Evolutionary conservation across 2,113 vertebrate genomes (phyloP).

Genomic region (Hydrolagus affinis): DNA sequence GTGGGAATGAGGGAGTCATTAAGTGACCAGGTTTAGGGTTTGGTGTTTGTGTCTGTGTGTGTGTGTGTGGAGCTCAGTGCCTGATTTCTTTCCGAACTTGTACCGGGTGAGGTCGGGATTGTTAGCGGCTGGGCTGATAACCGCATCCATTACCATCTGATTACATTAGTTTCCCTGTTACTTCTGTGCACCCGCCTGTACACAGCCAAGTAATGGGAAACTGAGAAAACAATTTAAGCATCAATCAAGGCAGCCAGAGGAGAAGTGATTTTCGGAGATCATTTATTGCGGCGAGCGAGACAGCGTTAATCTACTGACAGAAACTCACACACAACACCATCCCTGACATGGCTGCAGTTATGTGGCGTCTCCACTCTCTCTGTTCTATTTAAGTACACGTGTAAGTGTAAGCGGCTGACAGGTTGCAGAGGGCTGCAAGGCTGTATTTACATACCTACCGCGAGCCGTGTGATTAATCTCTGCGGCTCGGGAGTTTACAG

Average conservation of each 20-base stretch:
- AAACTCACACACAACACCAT: no score
- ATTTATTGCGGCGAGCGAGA: slow-evolving; percentile 35
- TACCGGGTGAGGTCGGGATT: neutral
- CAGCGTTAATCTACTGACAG: slow-evolving; percentile 24
- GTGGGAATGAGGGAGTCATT: no score
- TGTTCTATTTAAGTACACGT: no score
- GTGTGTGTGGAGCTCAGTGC: slow-evolving; percentile 3
- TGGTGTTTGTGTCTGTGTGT: neutral
- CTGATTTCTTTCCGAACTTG: slow-evolving; percentile 27
- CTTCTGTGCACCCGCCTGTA: slow-evolving; percentile 21
- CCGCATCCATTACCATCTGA: slow-evolving; percentile 33
- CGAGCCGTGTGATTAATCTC: no score
- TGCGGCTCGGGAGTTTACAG: no score
- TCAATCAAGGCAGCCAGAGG: slow-evolving; percentile 34
- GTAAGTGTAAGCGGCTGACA: neutral
- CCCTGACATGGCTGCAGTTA: neutral
- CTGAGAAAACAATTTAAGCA: slow-evolving; percentile 33
- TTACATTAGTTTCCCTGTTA: slow-evolving; percentile 35
- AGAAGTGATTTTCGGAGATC: slow-evolving; percentile 33
- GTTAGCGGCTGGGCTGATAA: slow-evolving; percentile 7
- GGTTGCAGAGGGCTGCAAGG: no score
- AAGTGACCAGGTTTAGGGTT: neutral
- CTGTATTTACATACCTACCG: no score
- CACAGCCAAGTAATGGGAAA: slow-evolving; percentile 31
- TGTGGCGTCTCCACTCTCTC: neutral